Evolutionary conservation across 2,113 vertebrate species (phyloP), one percentile per base, ranked within the genome.

Genomic region (Melanostigma gelatinosum): DNA sequence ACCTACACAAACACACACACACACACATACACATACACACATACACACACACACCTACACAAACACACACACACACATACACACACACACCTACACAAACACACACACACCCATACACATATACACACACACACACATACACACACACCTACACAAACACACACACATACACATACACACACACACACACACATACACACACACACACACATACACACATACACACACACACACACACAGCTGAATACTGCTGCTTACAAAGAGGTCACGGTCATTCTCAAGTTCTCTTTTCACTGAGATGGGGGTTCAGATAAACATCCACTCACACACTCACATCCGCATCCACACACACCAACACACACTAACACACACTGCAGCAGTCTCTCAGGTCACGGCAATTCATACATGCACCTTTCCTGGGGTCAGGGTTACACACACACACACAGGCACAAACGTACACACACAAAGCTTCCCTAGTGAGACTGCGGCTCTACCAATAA

Each of bases 401-500:
- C 88, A 83, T 74, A 75, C 20, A 24, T 11, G 9, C 79, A 83
- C 76, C 67, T 79, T 80, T 85, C 22, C 79, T 38, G 22, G 36
- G 85, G 83, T 92, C 82, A 88, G 74, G 79, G 74, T 80, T 42
- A 84, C 65, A 83, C 60, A 84, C 65, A 83, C 40, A 40, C 50
- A 69, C 24, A n/a, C 36, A 66, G 34, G 64, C 18, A 71, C 29
- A 29, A 15, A 36, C n/a, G 61, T 18, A 72, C n/a, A 52, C 66
- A 79, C 57, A 82, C 2, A 4, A 44, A 72, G 7, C 54, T 66
- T 82, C 80, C 75, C 63, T 6, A 22, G 81, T 50, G 81, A 79
- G 80, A 63, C 83, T 82, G 82, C n/a, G 38, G 72, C 38, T 85
- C 74, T 50, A 78, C 90, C 91, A 87, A 81, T 89, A 82, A 85